A percentile compares a stretch with the other conserved stretches of the same genome.
Conservation (phyloP, 2,113 vertebrate species). For the Hirundichthys speculiger region DNA sequence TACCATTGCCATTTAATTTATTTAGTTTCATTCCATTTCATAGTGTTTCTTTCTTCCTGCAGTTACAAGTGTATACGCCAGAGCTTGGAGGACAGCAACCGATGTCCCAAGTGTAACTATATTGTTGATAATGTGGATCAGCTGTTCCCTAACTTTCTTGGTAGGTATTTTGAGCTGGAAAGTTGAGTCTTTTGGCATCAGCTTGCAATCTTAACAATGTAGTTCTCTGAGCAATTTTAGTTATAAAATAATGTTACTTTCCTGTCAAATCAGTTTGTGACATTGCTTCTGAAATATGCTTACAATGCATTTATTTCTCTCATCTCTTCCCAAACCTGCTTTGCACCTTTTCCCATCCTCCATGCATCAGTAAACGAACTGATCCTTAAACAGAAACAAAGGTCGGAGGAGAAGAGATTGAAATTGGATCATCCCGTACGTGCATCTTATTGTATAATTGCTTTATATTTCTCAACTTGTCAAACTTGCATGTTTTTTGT, state of each 20-base stretch:
- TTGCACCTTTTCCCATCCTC: conserved; percentile 27
- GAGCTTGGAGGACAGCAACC: conserved; percentile 97
- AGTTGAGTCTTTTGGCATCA: neutral
- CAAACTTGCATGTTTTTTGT: neutral
- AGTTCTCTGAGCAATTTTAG: too few relatives aligned
- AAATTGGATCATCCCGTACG: conserved; percentile 99
- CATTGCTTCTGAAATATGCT: too few relatives aligned
- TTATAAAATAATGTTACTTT: too few relatives aligned
- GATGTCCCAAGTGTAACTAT: conserved; percentile 99
- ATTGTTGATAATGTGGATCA: conserved; percentile 98
- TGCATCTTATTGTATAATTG: conserved; percentile 29
- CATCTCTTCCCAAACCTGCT: neutral
- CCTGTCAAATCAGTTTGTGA: too few relatives aligned
- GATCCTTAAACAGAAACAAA: conserved; percentile 98
- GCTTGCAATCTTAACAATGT: neutral
- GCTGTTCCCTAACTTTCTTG: conserved; percentile 98
- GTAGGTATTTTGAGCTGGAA: conserved; percentile 76
- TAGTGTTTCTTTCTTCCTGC: conserved; percentile 9
- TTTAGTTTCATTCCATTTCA: neutral
- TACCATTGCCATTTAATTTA: neutral
- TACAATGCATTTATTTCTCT: neutral
- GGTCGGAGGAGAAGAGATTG: conserved; percentile 95
- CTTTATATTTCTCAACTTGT: neutral
- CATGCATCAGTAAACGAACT: conserved; percentile 97
- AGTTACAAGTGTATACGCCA: conserved; percentile 98